These are phyloP conservation scores for Trachelipus rathkii DNA, from an alignment of 1,140 invertebrate species.

Conservation along the genomic window DNA sequence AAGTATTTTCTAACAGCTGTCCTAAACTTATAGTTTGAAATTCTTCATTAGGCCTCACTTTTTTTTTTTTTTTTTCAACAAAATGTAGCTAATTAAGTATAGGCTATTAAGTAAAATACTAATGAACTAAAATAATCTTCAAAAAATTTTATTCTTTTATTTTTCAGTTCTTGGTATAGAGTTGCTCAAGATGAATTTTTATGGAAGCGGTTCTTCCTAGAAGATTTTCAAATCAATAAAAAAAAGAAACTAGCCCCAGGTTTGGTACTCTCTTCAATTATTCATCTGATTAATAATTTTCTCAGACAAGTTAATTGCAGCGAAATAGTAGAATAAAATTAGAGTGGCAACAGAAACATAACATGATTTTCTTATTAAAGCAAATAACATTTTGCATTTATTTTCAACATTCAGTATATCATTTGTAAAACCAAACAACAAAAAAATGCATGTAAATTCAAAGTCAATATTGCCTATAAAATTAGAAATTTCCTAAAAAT, in stretches of 20 bases:
- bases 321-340: not conserved
- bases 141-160: not conserved
- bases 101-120: no score
- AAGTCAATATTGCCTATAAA: no score
- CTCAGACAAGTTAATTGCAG: not conserved
- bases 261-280: conserved; percentile 47
- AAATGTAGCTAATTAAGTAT: no score
- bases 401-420: no score
- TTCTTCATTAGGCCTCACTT: no score
- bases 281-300: conserved; percentile 41
- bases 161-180: conserved; percentile 60
- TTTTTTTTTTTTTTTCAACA: no score
- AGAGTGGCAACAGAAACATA: not conserved
- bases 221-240: conserved; percentile 62
- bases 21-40: no score
- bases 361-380: not conserved
- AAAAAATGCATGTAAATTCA: no score
- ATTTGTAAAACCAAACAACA: no score
- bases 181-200: conserved; percentile 63
- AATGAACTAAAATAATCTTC: no score
- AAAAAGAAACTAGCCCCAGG: conserved; percentile 62
- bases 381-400: not conserved
- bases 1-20: no score
- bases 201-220: conserved; percentile 65
- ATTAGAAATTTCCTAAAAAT: no score